These are phyloP conservation scores for Caenorhabditis sp. DNA, from an alignment of 2,888 invertebrate species.

Conservation along the genomic window DNA sequence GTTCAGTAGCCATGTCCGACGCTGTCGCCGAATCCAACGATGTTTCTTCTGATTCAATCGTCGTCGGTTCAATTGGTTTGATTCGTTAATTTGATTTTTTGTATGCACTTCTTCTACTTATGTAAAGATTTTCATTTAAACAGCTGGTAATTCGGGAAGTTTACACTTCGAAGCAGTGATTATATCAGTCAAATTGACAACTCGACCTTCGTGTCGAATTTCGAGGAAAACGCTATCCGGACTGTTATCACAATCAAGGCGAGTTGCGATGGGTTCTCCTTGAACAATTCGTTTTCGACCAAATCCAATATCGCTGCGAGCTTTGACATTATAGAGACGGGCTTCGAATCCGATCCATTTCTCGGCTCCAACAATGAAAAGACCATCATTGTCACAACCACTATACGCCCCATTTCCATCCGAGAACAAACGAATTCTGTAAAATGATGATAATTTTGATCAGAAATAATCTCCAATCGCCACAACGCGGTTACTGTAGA, in stretches of 20 bases:
- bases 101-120: background rate
- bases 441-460: background rate
- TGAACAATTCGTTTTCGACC: slow-evolving; percentile 63
- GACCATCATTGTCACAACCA: slow-evolving; percentile 69
- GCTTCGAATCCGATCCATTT: slow-evolving; percentile 69
- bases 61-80: slow-evolving; percentile 1
- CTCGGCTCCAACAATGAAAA: slow-evolving; percentile 68
- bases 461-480: too few relatives aligned
- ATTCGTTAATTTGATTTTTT: slow-evolving; percentile 2
- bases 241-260: slow-evolving; percentile 57
- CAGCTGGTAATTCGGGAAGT: slow-evolving; percentile 41
- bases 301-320: slow-evolving; percentile 58
- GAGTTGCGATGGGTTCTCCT: slow-evolving; percentile 59
- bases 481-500: too few relatives aligned
- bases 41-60: background rate
- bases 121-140: slow-evolving; percentile 7
- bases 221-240: slow-evolving; percentile 67
- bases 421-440: slow-evolving; percentile 55
- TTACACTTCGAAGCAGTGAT: slow-evolving; percentile 64
- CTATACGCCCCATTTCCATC: slow-evolving; percentile 56
- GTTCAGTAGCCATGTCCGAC: slow-evolving; percentile 17
- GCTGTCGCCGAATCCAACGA: slow-evolving; percentile 6
- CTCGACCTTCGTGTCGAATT: slow-evolving; percentile 64
- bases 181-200: slow-evolving; percentile 67
- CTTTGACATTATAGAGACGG: slow-evolving; percentile 67